Base-by-base conservation (phyloP, 1,140 invertebrate genomes). In the Stratiolaelaps scimitus region DNA sequence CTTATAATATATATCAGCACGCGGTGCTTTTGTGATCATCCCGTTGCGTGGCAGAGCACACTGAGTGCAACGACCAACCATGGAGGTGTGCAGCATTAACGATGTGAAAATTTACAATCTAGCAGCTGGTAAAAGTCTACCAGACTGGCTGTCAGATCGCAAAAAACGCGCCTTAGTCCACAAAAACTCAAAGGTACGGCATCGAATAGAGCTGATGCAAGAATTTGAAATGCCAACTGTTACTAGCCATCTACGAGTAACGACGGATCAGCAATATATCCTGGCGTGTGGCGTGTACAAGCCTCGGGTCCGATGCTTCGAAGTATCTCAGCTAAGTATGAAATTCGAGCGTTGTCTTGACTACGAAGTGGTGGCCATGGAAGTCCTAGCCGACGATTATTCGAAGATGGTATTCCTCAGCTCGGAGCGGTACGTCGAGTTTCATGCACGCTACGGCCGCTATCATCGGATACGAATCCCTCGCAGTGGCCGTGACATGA, bases 281-380 rank as follows among this genome's bases (percentile, higher is more conserved):
- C 78, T 97, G 70, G 88, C 86, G 26, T 88, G 92, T 75, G 93
- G 94, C 43, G 89, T 91, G 67, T 99, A 99, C 74, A 98, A 98
- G 75, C 96, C 96, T 19, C 80, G 89, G 72, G 77, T 99, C 0
- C 87, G 91, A 76, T 98, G 94, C 78, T 99, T 84, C 77, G 95
- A 99, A 80, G 86, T 97, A 0, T 84, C 88, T 71, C 89, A 98
- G 77, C 78, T 98, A 68, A 93, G 93, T 1, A 81, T 98, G 71
- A 99, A 99, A 79, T 99, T 98, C 81, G 94, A 98, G 77, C 81
- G 95, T 71, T 96, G 95, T 75, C 85, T 98, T 72, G 96, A 99
- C 80, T 86, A 91, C 1, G 93, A 98, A 81, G 89, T 90, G 40
- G 81, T 91, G 23, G 83, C 84, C 53, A 91, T 92, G 80, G 83